phyloP scores from a whole-genome alignment of 2,797 vertebrate species.

The Periophthalmus magnuspinnatus region DNA sequence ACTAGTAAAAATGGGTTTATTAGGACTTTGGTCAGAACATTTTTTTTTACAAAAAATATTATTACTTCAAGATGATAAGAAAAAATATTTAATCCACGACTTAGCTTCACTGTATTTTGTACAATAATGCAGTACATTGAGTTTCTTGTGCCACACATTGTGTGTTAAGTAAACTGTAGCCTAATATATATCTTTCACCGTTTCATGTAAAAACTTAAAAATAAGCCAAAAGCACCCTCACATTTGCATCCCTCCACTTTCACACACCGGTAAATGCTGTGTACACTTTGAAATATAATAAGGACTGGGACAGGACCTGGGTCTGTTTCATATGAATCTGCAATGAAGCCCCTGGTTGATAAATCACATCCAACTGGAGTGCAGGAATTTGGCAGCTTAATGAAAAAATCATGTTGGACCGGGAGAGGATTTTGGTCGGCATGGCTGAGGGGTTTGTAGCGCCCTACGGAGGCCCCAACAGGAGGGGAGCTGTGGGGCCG shows the following conservation, averaged over 20 bases:
- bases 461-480: conserved; percentile 62
- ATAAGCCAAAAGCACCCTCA: not conserved
- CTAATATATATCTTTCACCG: not conserved
- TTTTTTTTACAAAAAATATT: not conserved
- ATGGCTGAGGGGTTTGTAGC: conserved; percentile 60
- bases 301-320: conserved; percentile 69
- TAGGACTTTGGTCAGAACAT: not conserved
- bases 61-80: not conserved
- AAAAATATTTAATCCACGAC: not conserved
- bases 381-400: conserved; percentile 87
- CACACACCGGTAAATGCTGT: conserved; percentile 37
- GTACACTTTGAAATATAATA: conserved; percentile 75
- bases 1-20: not conserved
- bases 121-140: too few species aligned
- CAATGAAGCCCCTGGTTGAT: conserved; percentile 79
- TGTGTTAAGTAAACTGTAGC: too few species aligned
- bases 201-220: not conserved
- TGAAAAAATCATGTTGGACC: conserved; percentile 87
- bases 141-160: too few species aligned
- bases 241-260: conserved; percentile 28
- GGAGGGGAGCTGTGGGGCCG: conserved; percentile 59
- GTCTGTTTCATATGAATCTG: conserved; percentile 84
- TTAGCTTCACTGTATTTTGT: too few species aligned
- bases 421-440: conserved; percentile 60
- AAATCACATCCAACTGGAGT: conserved; percentile 84